Base-by-base conservation (phyloP, 92 coral and sea anemone species). In the Paragorgia papillata region DNA sequence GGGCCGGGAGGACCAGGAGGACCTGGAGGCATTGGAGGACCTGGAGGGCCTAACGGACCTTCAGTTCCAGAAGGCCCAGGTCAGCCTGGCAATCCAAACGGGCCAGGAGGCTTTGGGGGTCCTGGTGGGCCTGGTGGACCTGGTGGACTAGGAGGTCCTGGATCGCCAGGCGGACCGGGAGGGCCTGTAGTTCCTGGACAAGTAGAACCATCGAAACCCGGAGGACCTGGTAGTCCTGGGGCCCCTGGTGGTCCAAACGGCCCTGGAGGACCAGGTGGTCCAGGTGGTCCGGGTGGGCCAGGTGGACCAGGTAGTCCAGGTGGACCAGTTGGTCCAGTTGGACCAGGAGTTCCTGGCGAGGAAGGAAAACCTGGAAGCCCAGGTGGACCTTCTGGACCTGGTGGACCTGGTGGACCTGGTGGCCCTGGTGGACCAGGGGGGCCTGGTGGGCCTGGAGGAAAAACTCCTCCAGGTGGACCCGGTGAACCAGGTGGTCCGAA, bases 21-120 rank as follows among this genome's bases (percentile, higher is more conserved):
- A 14, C 96, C 96, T 17, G 88, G 90, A 24, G 85, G 96, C 1
- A 89, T 89, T 1, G 88, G 90, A 2, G 90, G 88, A 0, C 96
- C 92, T 18, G 88, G 92, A 7, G 85, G 85, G n/a, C 85, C 69
- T 2, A 70, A 74, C 0, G 75, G 83, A 3, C 96, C 96, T 55
- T 54, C 31, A 1, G 87, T 83, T 6, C 87, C 90, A 9, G 77
- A n/a, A 63, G 78, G 50, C 28, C 85, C 88, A 57, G 78, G 82
- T 33, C 81, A 81, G 41, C 92, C 92, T 35, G 80, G 76, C 79
- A 41, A 46, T 46, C 78, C 86, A 28, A 79, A 69, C 25, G 73
- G 80, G 57, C 97, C 97, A 17, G 89, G 92, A 15, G 64, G 69
- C 0, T 89, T 91, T 0, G 82, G 79, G 14, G 69, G 82, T n/a